phyloP scores from a whole-genome alignment of 1,140 invertebrate species.

The Zaprionus ornatus region DNA sequence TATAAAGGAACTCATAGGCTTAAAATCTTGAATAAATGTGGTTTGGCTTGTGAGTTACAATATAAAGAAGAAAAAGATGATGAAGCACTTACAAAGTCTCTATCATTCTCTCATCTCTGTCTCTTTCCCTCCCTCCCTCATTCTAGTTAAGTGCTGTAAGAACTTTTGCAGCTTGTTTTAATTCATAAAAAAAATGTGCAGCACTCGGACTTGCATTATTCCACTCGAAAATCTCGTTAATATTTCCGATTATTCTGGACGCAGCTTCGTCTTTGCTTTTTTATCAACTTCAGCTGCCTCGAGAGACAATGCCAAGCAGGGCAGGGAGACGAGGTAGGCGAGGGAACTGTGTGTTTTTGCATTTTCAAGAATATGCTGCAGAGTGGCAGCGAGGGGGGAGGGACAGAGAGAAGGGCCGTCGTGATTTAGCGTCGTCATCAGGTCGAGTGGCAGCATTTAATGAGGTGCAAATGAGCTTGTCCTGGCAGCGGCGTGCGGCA shows the following conservation, averaged over 20 bases:
- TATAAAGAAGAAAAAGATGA: not conserved
- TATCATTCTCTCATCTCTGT: not conserved
- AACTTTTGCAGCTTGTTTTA: not conserved
- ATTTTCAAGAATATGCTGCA: slow-evolving; percentile 35
- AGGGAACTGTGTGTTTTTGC: slow-evolving; percentile 10
- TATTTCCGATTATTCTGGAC: not conserved
- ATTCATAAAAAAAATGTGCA: not conserved
- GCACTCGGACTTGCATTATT: slow-evolving; percentile 3
- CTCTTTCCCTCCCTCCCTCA: not conserved
- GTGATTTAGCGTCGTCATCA: slow-evolving; percentile 69
- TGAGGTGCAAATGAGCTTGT: slow-evolving; percentile 83
- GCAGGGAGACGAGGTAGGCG: not conserved
- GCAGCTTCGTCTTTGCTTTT: not conserved
- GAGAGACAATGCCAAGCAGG: not conserved
- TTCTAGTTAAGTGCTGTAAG: not conserved
- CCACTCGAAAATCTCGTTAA: slow-evolving; percentile 3
- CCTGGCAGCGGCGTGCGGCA: slow-evolving; percentile 47
- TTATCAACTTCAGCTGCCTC: not conserved
- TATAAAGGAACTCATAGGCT: not conserved
- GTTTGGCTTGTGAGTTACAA: not conserved
- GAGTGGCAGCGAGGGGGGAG: not conserved
- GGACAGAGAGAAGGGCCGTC: slow-evolving; percentile 4
- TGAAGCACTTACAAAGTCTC: not conserved
- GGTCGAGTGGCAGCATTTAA: slow-evolving; percentile 82
- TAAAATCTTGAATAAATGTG: not conserved